Percentiles rank a stretch among this genome's conserved stretches.
Conservation (phyloP, 2,888 invertebrate species). For the Sinelater perroti region DNA sequence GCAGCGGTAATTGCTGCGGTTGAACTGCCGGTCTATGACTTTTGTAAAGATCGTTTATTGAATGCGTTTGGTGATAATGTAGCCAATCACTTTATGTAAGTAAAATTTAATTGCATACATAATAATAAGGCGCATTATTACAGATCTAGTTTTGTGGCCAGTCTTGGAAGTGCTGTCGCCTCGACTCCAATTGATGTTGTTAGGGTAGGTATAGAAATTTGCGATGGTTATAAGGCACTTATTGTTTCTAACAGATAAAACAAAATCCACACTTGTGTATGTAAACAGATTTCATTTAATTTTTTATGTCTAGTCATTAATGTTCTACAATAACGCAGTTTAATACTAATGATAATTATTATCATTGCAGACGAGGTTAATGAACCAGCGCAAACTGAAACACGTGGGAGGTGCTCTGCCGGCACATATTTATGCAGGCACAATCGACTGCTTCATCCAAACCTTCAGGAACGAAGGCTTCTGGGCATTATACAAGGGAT, state of each 20-base stretch:
- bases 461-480: slow-evolving; percentile 89
- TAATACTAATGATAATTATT: no score
- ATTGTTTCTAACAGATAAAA: slow-evolving; percentile 2
- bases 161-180: slow-evolving; percentile 90
- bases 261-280: no score
- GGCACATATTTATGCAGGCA: slow-evolving; percentile 78
- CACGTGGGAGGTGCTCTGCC: slow-evolving; percentile 62
- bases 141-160: slow-evolving; percentile 90
- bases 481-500: slow-evolving; percentile 91
- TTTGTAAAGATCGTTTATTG: slow-evolving; percentile 80
- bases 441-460: slow-evolving; percentile 73
- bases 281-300: background rate
- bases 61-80: slow-evolving; percentile 79
- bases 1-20: slow-evolving; percentile 94
- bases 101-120: slow-evolving; percentile 41
- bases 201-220: slow-evolving; percentile 69
- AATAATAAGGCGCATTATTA: no score
- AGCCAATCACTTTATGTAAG: slow-evolving; percentile 87
- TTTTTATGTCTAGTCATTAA: no score
- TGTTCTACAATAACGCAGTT: no score
- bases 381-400: slow-evolving; percentile 83
- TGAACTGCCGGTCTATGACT: slow-evolving; percentile 93
- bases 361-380: slow-evolving; percentile 82
- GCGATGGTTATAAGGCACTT: background rate
- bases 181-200: slow-evolving; percentile 95